Evolutionary conservation across 2,888 invertebrate species (phyloP), one percentile per base, ranked within the genome.

Genomic region (Pterostichus madidus): DNA sequence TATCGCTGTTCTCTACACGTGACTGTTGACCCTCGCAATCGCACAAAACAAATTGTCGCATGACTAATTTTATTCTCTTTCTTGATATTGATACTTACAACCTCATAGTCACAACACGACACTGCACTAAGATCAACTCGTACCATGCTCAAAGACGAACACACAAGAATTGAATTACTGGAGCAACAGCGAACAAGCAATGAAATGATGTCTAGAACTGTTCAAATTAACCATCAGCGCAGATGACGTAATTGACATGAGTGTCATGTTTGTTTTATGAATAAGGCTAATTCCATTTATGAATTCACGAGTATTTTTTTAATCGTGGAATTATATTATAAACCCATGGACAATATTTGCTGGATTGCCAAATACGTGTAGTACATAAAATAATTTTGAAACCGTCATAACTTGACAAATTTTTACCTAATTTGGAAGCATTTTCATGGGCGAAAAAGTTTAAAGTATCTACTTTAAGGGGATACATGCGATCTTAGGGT

Each of bases 41-140:
- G 6, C 68, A 44, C 44, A 71, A 64, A 71, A 71, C 68, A 71
- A 44, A 71, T 46, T 71, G 44, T 71, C 39, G 8, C 15, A 71
- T 71, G 15, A 44, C 44, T 44, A 71, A 44, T 24, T 71, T 71
- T 71, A 35, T 39, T 64, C 13, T 53, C 53, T 56, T 49, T 39
- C 2, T 10, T 35, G 64, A 39, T 64, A 71, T 10, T 35, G 64
- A 39, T 64, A 71, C 68, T 71, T 71, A 71, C 68, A 44, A 39
- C 11, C 68, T 71, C 68, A 71, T 71, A 44, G 68, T 68, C 35
- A 39, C 39, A 39, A 39, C 8, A n/a, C 8, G 11, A 39, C 17
- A 15, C 39, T 15, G 68, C 15, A 71, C 68, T 8, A 71, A 56
- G 56, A 17, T 17, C 44, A 44, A 13, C 44, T 71, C 44, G 8